Evolutionary conservation across 1,140 invertebrate species (phyloP), one percentile per base, ranked within the genome.

Genomic region (Manduca sexta): DNA sequence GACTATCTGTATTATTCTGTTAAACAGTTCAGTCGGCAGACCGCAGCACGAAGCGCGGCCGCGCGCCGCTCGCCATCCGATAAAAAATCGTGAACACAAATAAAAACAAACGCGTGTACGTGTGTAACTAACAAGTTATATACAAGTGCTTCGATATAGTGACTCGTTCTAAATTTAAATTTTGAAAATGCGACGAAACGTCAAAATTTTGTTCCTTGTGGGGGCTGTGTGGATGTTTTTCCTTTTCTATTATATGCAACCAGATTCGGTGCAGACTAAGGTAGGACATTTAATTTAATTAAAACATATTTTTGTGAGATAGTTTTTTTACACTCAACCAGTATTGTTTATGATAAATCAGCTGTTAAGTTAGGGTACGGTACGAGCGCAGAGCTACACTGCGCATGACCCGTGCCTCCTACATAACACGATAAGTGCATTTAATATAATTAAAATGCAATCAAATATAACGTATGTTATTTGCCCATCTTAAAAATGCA

Each of bases 241-340:
- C 49, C 50, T 84, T 43, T 79, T 84, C 44, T 84, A 82, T 60
- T 82, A 70, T 56, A 82, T 81, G 75, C 81, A 84, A 49, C 67
- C 76, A 35, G 81, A 82, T 35, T 56, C 74, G 1, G 33, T 62
- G 18, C 70, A 69, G 33, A 56, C 63, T 37, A 84, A 84, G 80
- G 80, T 84, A 61, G 64, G 59, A 42, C n/a, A n/a, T n/a, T 44
- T 49, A 30, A 37, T 44, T 11, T 34, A 45, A 48, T 15, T 54
- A 10, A 40, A 17, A 12, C 29, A 10, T 6, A 21, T 42, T 42
- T 42, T 47, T 34, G 33, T 29, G 13, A 12, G 5, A 43, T 26
- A 5, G 0, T 18, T 6, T 54, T 31, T 8, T 10, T 45, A 38
- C 15, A n/a, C 3, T 12, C 13, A 5, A 13, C 40, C 21, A 29